phyloP scores from a whole-genome alignment of 2,113 vertebrate genomes.

The Hemiscyllium ocellatum region DNA sequence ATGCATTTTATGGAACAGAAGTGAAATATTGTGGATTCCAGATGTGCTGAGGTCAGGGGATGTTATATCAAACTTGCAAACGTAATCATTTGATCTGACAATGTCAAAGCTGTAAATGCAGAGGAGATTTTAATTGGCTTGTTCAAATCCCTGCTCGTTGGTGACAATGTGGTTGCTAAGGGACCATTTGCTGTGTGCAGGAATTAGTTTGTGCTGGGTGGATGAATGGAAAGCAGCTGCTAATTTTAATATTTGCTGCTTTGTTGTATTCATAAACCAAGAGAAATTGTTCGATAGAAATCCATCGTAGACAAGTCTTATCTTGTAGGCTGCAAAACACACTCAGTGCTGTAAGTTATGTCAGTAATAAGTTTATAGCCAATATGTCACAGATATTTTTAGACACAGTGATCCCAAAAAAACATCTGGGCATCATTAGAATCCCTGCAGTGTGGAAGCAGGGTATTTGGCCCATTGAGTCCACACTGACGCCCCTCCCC shows the following conservation, averaged over 20 bases:
- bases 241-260: neutral
- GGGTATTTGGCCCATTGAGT: too few species aligned
- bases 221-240: conserved; percentile 24
- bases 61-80: neutral
- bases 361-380: neutral
- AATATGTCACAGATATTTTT: neutral
- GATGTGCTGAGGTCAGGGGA: neutral
- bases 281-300: neutral
- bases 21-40: neutral
- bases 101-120: neutral
- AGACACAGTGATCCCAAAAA: neutral
- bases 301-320: neutral
- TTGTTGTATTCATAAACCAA: neutral
- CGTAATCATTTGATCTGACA: neutral
- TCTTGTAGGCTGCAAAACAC: neutral
- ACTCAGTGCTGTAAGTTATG: neutral
- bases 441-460: too few species aligned
- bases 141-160: neutral
- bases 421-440: neutral
- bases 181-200: neutral
- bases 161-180: conserved; percentile 26
- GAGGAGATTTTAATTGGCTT: neutral
- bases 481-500: too few species aligned
- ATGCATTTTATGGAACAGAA: neutral
- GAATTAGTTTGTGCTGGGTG: neutral